These are phyloP conservation scores for Sebastes paucispinis DNA, from an alignment of 2,797 vertebrate species.

Conservation along the genomic window DNA sequence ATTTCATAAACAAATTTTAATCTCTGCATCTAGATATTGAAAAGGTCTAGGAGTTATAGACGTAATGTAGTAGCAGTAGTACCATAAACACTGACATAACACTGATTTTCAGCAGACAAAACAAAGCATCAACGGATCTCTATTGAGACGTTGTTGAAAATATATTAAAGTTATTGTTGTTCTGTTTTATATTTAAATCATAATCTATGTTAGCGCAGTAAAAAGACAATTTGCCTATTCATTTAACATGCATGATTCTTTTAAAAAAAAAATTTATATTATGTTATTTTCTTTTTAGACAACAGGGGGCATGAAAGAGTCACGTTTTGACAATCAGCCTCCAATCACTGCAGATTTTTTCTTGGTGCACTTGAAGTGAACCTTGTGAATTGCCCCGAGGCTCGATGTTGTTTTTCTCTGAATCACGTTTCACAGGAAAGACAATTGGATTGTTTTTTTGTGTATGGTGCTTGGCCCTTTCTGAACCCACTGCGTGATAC, in stretches of 20 bases:
- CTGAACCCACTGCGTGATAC: constrained; percentile 1
- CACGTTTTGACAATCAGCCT: constrained; percentile 12
- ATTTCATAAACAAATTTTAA: not conserved
- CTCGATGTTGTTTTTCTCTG: constrained; percentile 58
- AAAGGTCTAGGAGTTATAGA: not conserved
- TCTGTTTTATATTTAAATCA: not conserved
- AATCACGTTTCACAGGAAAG: constrained; percentile 54
- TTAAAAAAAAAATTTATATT: not conserved
- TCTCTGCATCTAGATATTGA: not conserved
- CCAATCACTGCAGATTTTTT: not conserved
- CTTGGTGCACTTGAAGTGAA: constrained; percentile 67
- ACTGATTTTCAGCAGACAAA: not conserved
- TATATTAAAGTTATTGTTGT: not conserved
- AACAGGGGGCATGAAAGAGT: constrained; percentile 58
- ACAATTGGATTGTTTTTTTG: constrained; percentile 53
- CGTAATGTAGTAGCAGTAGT: not conserved
- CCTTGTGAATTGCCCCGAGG: constrained; percentile 51
- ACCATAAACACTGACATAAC: not conserved
- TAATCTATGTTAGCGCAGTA: not conserved
- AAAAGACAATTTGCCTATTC: not conserved
- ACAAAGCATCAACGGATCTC: not conserved
- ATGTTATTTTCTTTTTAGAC: constrained; percentile 29
- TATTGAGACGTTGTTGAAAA: not conserved
- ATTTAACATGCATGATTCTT: not conserved
- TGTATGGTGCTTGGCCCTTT: constrained; percentile 1